Evolutionary conservation across 2,888 invertebrate genomes (phyloP).

Genomic region (Rhimphoctona megacephalus): DNA sequence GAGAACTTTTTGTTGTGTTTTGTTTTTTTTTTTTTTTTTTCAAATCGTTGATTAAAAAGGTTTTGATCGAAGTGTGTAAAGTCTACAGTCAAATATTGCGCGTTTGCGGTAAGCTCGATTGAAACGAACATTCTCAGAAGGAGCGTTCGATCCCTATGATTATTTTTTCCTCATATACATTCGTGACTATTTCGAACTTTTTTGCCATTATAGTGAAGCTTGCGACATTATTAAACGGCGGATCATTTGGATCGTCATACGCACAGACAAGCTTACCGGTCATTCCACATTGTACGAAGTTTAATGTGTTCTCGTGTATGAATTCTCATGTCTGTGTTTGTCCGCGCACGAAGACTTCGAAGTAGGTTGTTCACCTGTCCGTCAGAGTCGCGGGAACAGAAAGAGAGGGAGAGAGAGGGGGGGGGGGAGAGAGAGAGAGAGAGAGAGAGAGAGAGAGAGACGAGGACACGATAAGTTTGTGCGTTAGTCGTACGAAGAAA

Average conservation of each 20-base stretch:
- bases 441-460: not conserved
- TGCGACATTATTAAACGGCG: slow-evolving; percentile 11
- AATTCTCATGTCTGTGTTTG: slow-evolving; percentile 14
- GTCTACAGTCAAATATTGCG: not conserved
- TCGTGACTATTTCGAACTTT: not conserved
- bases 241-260: slow-evolving; percentile 13
- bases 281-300: slow-evolving; percentile 7
- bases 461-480: slow-evolving; percentile 19
- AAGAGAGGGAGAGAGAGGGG: not conserved
- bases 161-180: not conserved
- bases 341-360: slow-evolving; percentile 31
- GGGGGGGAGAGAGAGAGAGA: not conserved
- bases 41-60: not conserved
- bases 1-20: too few species aligned
- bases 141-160: not conserved
- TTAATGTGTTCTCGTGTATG: not conserved
- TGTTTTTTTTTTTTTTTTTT: too few species aligned
- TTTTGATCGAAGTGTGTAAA: not conserved
- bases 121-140: not conserved
- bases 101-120: not conserved
- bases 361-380: slow-evolving; percentile 68
- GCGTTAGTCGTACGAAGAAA: slow-evolving; percentile 48
- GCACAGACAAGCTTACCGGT: slow-evolving; percentile 26
- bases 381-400: not conserved
- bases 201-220: slow-evolving; percentile 13